Percentiles rank a stretch among this genome's conserved stretches.
phyloP scores from a whole-genome alignment of 2,888 invertebrate species.

The Ellobium chinense region DNA sequence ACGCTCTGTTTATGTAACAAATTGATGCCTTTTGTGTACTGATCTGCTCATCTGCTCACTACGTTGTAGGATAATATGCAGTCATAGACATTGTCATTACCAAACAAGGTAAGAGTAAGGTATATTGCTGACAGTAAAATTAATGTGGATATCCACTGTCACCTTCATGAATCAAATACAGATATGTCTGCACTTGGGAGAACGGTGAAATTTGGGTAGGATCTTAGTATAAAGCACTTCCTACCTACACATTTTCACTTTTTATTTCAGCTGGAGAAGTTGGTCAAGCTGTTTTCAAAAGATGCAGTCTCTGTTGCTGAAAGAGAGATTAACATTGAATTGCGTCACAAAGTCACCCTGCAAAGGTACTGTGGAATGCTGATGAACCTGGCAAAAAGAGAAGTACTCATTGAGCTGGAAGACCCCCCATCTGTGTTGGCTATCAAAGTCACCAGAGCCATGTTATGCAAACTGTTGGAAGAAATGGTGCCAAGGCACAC shows the following conservation, averaged over 20 bases:
- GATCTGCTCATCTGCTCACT: too few species aligned
- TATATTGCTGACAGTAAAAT: not conserved
- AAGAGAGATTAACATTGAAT: slow-evolving; percentile 35
- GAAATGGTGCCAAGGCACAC: slow-evolving; percentile 15
- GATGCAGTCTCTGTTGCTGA: slow-evolving; percentile 34
- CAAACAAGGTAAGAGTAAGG: too few species aligned
- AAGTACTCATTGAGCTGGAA: slow-evolving; percentile 31
- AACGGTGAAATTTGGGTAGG: too few species aligned
- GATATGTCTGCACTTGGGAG: too few species aligned
- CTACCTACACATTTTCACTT: too few species aligned
- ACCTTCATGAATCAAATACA: not conserved
- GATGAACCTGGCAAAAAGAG: slow-evolving; percentile 24
- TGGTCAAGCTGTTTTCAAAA: slow-evolving; percentile 25
- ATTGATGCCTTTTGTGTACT: too few species aligned
- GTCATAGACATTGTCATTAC: too few species aligned
- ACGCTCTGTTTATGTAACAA: too few species aligned
- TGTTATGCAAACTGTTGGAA: slow-evolving; percentile 19
- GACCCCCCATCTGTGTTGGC: slow-evolving; percentile 41
- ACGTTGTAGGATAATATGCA: too few species aligned
- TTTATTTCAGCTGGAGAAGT: slow-evolving; percentile 26
- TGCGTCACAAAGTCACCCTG: not conserved
- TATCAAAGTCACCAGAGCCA: slow-evolving; percentile 28
- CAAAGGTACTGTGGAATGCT: slow-evolving; percentile 37
- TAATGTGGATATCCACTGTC: not conserved
- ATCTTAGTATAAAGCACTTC: too few species aligned